Base-by-base conservation (phyloP, 2,888 invertebrate genomes). In the Rhingia rostrata region DNA sequence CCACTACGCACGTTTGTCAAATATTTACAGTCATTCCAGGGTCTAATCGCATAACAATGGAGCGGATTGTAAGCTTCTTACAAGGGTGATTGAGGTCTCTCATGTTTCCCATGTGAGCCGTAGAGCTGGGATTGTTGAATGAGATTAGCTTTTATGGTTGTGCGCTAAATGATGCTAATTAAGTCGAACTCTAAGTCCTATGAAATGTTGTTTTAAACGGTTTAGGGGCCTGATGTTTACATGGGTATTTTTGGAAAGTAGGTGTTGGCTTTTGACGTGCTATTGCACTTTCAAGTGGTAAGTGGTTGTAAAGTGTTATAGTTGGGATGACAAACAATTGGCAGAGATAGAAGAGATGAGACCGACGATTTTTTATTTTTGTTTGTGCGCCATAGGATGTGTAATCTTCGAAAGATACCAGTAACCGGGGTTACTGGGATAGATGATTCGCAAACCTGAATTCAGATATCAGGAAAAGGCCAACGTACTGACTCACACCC, bases 101-200 rank as follows among this genome's bases (percentile, higher is more conserved):
- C 4, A 37, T 53, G 22, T 63, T 63, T 72, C 54, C 35, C 66
- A 56, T 81, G 69, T 63, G 33, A 56, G 41, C 61, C 39, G 1
- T 66, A 10, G 41, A 49, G 51, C 35, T 72, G 66, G 47, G 61
- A 67, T 80, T 80, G 41, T 80, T 80, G 41, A 14, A 37, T n/a
- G 14, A 54, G 47, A 22, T 45, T 12, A 6, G 22, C 37, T 51
- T 64, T 47, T 51, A 60, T 14, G n/a, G 66, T 61, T 73, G 39
- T 63, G 73, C 73, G 83, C 72, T 83, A 83, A 83, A 73, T 69
- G 83, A 78, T 63, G 77, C 51, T 83, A 83, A 83, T 83, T 78
- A 67, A 67, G 12, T 53, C 45, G 60, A 67, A 32, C 61, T 45
- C 60, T 53, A 67, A 67, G 66, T 43, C 51, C 37, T 67, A 67